A percentile compares a stretch with the other conserved stretches of the same genome.
Evolutionary conservation across 1,140 invertebrate species (phyloP).

Genomic region (Hylyphantes graminicola): DNA sequence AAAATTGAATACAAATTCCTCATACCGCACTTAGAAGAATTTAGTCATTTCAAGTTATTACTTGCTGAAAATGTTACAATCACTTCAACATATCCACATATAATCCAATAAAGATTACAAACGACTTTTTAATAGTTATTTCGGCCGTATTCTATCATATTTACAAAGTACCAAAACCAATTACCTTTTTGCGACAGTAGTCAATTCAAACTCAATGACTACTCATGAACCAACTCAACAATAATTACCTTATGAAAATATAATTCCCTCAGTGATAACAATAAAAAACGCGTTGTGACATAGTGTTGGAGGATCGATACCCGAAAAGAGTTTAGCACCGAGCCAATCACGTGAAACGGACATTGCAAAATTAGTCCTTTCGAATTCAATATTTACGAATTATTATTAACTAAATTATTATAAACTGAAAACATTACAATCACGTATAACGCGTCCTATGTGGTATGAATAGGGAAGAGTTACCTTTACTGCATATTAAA

Average conservation of each 20-base stretch:
- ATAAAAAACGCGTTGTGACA: constrained; percentile 20
- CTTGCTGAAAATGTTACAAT: no score
- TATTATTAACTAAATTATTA: not conserved
- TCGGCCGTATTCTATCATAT: no score
- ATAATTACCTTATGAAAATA: no score
- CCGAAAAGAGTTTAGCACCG: not conserved
- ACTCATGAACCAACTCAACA: not conserved
- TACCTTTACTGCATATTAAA: not conserved
- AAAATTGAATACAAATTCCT: constrained; percentile 6
- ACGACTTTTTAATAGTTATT: no score
- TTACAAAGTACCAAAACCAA: no score
- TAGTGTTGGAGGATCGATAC: constrained; percentile 25
- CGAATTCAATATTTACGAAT: not conserved
- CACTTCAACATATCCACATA: no score
- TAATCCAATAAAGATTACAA: no score
- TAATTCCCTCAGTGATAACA: no score
- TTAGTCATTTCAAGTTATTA: no score
- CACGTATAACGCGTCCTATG: no score
- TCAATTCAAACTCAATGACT: not conserved
- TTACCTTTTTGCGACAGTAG: not conserved
- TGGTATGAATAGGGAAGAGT: not conserved
- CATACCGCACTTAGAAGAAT: not conserved
- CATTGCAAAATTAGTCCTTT: not conserved
- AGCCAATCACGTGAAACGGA: constrained; percentile 35
- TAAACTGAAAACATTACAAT: no score